Evolutionary conservation across 2,797 vertebrate genomes (phyloP), one percentile per base, ranked within the genome.

Genomic region (Phalloptychus januarius): DNA sequence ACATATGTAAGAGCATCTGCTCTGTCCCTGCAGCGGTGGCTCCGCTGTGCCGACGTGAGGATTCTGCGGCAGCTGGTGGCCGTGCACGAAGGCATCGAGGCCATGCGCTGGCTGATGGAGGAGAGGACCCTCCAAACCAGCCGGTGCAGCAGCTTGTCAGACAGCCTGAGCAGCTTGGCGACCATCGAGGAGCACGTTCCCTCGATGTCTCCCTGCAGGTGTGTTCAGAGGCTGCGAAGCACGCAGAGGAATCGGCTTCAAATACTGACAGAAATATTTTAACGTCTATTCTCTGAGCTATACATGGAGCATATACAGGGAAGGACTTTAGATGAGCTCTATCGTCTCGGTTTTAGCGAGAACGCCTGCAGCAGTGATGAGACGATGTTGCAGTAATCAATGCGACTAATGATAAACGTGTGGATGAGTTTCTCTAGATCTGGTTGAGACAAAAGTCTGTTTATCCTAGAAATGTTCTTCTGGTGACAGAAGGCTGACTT

Each of bases 51-150:
- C 0, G 97, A 98, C 0, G 96, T 98, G 85, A 96, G 94, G 92
- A 98, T 98, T 73, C 94, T 98, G 69, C 97, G 96, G 67, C 97
- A 98, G 94, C 92, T 98, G 88, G 85, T 96, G 89, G 93, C 94
- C 7, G 94, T 98, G 83, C 97, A 98, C 0, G 97, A 98, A 81
- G 97, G 97, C 44, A 97, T 98, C 0, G 97, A 98, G 93, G 95
- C 96, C 0, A 95, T 97, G 83, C 96, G 96, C 28, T 98, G 97
- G 97, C 92, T 98, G 79, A 84, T 97, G 90, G 97, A 97, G 89
- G 97, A 98, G 79, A 92, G 95, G 5, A 96, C 96, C 0, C 84
- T 93, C 0, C 84, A 93, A 54, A 90, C 94, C 84, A 97, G 97
- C 80, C 94, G 72, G 13, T 95, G 96, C 92, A 97, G 97, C 95